Evolutionary conservation across 1,140 invertebrate genomes (phyloP), one percentile per base, ranked within the genome.

Genomic region (Orchesella cincta): DNA sequence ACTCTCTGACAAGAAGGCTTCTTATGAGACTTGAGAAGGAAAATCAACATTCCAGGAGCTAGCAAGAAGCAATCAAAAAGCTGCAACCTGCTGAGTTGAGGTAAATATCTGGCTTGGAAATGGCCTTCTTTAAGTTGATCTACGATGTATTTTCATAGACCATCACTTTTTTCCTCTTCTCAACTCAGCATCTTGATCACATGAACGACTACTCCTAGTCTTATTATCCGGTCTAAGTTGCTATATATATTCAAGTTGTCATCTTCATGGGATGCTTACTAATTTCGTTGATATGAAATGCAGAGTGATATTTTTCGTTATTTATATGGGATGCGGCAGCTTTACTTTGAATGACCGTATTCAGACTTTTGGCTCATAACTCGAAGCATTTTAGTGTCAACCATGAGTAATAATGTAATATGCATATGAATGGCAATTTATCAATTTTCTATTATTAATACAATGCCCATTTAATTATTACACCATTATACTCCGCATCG

Each of bases 21-120:
- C 54, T 23, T 57, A 57, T 57, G 54, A 26, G 54, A 57, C 14
- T 57, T 57, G n/a, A 26, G 54, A 26, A 57, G 54, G n/a, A 57
- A n/a, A 57, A n/a, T 26, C 54, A n/a, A 57, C 54, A 57, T 57
- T 57, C 54, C 54, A 57, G 54, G 54, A 57, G 54, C 54, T 57
- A 57, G 54, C 54, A 18, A 26, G 14, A 57, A n/a, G 14, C n/a
- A 57, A 57, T 57, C 14, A 57, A 16, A 57, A 57, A 16, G 14
- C 54, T 57, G 54, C 54, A 18, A 23, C 39, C 3, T 23, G 54
- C 54, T 57, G 54, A 57, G 54, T 12, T 57, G 26, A 57, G 26
- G 26, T 57, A 26, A 12, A 57, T 23, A 26, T 57, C 26, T 23
- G 26, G 26, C 23, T 26, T 57, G 39, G 39, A 46, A 46, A 46